Conservation (phyloP, 2,888 invertebrate species). For the Rotaria magnacalcarata region DNA sequence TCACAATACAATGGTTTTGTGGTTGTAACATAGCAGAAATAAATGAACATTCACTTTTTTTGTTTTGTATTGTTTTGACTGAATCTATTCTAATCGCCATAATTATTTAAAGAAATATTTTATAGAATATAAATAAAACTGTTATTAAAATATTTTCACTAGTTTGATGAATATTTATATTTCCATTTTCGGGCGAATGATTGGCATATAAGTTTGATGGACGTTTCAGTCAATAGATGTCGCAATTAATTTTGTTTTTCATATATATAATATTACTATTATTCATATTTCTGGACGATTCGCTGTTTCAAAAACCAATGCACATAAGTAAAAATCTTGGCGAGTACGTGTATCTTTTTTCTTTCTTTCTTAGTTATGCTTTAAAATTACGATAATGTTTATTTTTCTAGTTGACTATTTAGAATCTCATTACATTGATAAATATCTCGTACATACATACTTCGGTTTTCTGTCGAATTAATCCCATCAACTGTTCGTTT, state of each 20-base stretch:
- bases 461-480: too few species aligned
- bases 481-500: too few species aligned
- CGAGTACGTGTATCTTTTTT: neutral
- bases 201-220: too few species aligned
- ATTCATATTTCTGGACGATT: neutral
- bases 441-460: too few species aligned
- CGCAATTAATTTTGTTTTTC: neutral
- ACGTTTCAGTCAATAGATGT: neutral
- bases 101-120: neutral
- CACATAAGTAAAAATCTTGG: neutral
- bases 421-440: neutral
- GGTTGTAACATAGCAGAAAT: neutral
- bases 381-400: neutral
- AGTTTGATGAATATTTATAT: too few species aligned
- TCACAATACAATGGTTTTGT: neutral
- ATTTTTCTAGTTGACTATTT: neutral
- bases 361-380: neutral
- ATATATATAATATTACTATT: too few species aligned
- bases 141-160: too few species aligned
- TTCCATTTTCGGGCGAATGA: too few species aligned
- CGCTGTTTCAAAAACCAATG: conserved; percentile 7
- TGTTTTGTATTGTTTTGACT: neutral
- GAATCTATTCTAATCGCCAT: neutral
- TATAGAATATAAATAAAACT: neutral
- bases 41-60: neutral